Conservation (phyloP, 2,113 vertebrate genomes). For the Hydrochoerus hydrochaeris region DNA sequence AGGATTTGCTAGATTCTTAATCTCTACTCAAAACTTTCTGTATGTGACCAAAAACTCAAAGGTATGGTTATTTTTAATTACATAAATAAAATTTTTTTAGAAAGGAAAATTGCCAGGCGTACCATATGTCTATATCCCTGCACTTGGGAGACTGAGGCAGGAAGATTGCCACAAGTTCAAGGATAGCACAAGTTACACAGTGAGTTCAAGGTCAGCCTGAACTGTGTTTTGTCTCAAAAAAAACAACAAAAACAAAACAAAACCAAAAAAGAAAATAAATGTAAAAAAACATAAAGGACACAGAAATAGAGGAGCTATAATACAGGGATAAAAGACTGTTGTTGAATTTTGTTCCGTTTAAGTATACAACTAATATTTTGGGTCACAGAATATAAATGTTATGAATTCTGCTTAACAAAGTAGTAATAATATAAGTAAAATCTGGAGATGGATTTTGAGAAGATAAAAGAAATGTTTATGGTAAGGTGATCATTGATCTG, state of each 20-base stretch:
- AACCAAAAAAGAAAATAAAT: not conserved
- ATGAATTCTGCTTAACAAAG: not conserved
- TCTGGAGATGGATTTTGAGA: not conserved
- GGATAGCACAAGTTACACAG: not conserved
- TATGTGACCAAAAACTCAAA: not conserved
- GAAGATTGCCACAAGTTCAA: not conserved
- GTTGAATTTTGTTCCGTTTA: not conserved
- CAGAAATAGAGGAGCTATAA: not conserved
- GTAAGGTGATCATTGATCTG: not conserved
- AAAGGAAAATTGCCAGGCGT: not conserved
- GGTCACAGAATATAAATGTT: not conserved
- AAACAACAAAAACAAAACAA: not conserved
- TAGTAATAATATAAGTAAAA: not conserved
- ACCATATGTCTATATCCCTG: not conserved
- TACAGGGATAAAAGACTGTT: not conserved
- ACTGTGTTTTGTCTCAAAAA: not conserved
- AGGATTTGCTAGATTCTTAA: not conserved
- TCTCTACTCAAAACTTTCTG: not conserved
- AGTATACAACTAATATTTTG: not conserved
- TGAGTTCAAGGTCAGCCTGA: not conserved
- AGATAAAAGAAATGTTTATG: not conserved
- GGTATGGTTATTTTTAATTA: not conserved
- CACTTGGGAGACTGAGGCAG: not conserved
- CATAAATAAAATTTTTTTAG: not conserved
- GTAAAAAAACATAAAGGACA: not conserved